A percentile compares a stretch with the other conserved stretches of the same genome.
Conservation (phyloP, 2,113 vertebrate species). For the Nipponia nippon region DNA sequence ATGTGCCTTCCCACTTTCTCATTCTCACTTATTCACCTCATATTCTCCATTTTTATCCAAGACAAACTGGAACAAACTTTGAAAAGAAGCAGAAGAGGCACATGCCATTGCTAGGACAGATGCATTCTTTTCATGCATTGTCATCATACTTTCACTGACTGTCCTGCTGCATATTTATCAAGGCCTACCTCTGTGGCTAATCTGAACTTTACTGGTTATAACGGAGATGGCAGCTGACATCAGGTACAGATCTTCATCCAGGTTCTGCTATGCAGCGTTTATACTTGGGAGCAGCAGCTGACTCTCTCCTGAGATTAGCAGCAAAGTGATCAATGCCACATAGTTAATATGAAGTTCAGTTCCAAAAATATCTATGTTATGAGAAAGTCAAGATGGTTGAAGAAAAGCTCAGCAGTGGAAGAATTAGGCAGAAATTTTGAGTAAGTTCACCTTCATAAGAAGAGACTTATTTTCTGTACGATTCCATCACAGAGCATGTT, state of each 20-base stretch:
- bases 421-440: not conserved
- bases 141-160: not conserved
- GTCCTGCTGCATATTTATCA: not conserved
- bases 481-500: not conserved
- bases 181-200: not conserved
- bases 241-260: not conserved
- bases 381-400: accelerated
- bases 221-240: not conserved
- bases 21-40: not conserved
- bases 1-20: not conserved
- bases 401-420: not conserved
- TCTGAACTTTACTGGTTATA: not conserved
- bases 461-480: not conserved
- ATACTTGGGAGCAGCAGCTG: not conserved
- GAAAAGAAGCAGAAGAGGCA: not conserved
- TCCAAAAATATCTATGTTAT: not conserved
- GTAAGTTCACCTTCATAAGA: not conserved
- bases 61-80: not conserved
- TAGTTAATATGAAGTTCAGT: not conserved
- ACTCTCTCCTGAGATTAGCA: not conserved
- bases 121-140: not conserved
- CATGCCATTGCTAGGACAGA: not conserved
- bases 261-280: not conserved
- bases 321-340: not conserved
- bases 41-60: not conserved